Percentiles rank a stretch among this genome's conserved stretches.
Evolutionary conservation across 2,888 invertebrate species (phyloP).

Genomic region (Phortica okadai): DNA sequence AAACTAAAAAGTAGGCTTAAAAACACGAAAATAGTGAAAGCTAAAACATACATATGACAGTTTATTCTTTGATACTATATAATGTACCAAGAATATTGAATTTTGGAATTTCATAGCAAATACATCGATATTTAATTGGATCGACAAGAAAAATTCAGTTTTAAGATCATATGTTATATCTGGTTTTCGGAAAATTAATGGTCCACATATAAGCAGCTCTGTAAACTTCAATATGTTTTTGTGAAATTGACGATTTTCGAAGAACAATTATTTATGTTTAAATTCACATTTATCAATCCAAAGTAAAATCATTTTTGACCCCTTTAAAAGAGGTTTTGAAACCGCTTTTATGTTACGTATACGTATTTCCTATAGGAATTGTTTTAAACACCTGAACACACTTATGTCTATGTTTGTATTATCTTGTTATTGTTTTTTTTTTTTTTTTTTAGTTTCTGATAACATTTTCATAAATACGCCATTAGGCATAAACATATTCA

Average conservation of each 20-base stretch:
- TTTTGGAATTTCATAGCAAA: no score
- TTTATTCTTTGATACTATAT: neutral
- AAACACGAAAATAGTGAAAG: slow-evolving; percentile 18
- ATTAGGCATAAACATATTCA: slow-evolving; percentile 31
- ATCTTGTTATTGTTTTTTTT: neutral
- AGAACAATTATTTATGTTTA: no score
- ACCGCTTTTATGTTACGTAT: neutral
- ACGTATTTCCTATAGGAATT: neutral
- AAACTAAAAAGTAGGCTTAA: slow-evolving; percentile 3
- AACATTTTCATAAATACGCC: slow-evolving; percentile 31
- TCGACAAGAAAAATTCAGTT: no score
- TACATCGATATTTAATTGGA: no score
- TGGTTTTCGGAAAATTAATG: no score
- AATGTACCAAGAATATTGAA: neutral
- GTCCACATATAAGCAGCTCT: no score
- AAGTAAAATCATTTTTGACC: no score
- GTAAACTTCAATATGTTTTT: no score
- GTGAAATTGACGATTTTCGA: no score
- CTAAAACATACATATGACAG: neutral
- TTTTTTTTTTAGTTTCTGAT: slow-evolving; percentile 14
- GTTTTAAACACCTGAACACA: neutral
- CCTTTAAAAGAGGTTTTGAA: neutral
- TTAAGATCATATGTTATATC: no score
- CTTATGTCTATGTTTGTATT: neutral
- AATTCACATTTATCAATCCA: no score